Evolutionary conservation across 2,797 vertebrate species (phyloP).

Genomic region (Fratercula arctica): DNA sequence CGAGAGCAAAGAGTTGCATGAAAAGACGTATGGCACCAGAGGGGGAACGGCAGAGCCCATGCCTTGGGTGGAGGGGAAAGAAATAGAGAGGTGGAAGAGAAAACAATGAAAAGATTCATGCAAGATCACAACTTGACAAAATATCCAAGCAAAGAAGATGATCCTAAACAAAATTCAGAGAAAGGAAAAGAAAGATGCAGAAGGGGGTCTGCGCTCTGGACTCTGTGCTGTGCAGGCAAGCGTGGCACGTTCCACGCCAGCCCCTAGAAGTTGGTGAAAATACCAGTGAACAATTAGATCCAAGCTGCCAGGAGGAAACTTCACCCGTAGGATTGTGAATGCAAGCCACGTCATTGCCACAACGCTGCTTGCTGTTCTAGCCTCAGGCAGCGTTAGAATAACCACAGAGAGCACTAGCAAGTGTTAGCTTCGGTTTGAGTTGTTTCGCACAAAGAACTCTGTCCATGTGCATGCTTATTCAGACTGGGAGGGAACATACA

Average conservation of each 20-base stretch:
- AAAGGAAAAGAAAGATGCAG: not conserved
- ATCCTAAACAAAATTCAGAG: not conserved
- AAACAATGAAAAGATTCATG: fast-evolving
- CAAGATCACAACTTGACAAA: not conserved
- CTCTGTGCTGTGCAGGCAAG: not conserved
- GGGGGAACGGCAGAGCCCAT: fast-evolving
- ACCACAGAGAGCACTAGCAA: not conserved
- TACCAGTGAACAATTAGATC: not conserved
- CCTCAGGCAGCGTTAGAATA: not conserved
- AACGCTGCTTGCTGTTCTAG: not conserved
- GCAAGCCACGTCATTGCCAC: not conserved
- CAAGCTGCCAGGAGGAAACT: not conserved
- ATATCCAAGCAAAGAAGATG: not conserved
- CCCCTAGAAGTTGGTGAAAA: not conserved
- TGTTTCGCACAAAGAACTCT: not conserved
- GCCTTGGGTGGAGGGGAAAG: too few relatives aligned
- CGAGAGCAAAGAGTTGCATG: not conserved
- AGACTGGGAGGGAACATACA: not conserved
- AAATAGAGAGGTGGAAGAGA: not conserved
- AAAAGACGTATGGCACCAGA: not conserved
- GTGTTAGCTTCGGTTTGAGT: not conserved
- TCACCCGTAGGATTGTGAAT: not conserved
- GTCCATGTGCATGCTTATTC: not conserved
- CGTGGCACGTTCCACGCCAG: not conserved
- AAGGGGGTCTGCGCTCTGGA: fast-evolving